Evolutionary conservation across 2,888 invertebrate species (phyloP), one percentile per base, ranked within the genome.

Genomic region (Eupithecia pulchellata): DNA sequence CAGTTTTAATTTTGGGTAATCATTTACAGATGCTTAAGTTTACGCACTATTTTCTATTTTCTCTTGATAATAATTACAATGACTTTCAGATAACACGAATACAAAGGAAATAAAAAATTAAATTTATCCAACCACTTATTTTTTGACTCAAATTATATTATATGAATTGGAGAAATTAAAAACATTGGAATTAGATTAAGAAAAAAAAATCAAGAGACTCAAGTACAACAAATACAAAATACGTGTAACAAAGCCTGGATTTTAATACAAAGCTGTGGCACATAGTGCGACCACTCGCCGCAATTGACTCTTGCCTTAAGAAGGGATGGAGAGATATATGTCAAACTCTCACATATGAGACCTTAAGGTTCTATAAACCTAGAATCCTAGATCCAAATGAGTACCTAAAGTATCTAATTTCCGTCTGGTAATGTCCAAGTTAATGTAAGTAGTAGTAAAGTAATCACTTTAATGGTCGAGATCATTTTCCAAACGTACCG

Each of bases 401-500:
- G 60, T 32, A 32, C n/a, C 14, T 34, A 30, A 47, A 47, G 42
- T 47, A 47, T 47, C 42, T 32, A 62, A 67, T 67, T 67, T 67
- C 67, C 67, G 47, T 14, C 17, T 27, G 20, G 67, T 68, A 63
- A 68, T 63, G 57, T 57, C 39, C 30, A 47, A 52, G 61, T 57
- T 52, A 52, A 55, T 27, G 27, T 27, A 39, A 34, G n/a, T 63
- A 30, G 29, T n/a, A n/a, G n/a, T n/a, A n/a, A n/a, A n/a, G 63
- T 39, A 63, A 61, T 68, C 63, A 63, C n/a, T 63, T 68, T 63
- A 68, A 68, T 68, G 55, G 63, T 36, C 39, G 13, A 57, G 29
- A 63, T 29, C 29, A 68, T 68, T 63, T 68, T 68, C 36, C 30
- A 32, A 60, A 32, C 30, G 32, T 30, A 29, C 60, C n/a, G 60